A percentile compares a stretch with the other conserved stretches of the same genome.
Conservation (phyloP, 2,888 invertebrate genomes). For the Meandrusa payeni region DNA sequence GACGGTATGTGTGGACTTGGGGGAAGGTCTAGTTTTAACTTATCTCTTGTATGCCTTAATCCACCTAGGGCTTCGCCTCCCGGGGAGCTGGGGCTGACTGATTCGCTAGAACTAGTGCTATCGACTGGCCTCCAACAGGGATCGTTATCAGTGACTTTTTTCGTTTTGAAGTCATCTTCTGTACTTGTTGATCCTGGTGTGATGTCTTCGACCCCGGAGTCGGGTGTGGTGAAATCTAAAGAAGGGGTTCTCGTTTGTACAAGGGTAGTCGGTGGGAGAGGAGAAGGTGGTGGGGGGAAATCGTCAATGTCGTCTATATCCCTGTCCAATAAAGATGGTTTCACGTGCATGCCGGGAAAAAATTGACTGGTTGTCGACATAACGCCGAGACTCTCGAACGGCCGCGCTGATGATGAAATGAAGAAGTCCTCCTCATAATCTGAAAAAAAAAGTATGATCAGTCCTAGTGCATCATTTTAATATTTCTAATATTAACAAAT, state of each 20-base stretch:
- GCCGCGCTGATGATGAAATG: constrained; percentile 86
- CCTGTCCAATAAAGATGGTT: constrained; percentile 47
- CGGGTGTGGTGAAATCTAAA: constrained; percentile 79
- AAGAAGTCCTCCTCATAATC: constrained; percentile 86
- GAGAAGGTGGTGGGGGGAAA: constrained; percentile 40
- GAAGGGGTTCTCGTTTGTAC: constrained; percentile 51
- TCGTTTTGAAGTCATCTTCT: constrained; percentile 55
- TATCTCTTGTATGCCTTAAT: constrained; percentile 85
- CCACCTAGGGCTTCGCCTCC: constrained; percentile 82
- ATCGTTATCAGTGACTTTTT: constrained; percentile 41
- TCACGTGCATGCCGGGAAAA: constrained; percentile 83
- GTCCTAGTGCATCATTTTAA: too few relatives aligned
- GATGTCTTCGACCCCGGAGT: constrained; percentile 82
- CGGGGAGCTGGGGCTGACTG: constrained; percentile 68
- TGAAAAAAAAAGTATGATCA: too few relatives aligned
- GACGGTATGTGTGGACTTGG: constrained; percentile 76
- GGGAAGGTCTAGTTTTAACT: constrained; percentile 85
- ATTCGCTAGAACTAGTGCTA: constrained; percentile 68
- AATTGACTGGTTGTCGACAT: constrained; percentile 83
- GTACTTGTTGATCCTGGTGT: constrained; percentile 69
- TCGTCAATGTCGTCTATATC: constrained; percentile 43
- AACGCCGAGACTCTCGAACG: constrained; percentile 83
- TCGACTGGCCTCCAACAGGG: constrained; percentile 54
- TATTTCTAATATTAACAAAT: too few relatives aligned
- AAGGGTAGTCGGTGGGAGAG: constrained; percentile 36